These are phyloP conservation scores for Neopipo cinnamomea DNA, from an alignment of 2,113 vertebrate genomes.

Conservation along the genomic window DNA sequence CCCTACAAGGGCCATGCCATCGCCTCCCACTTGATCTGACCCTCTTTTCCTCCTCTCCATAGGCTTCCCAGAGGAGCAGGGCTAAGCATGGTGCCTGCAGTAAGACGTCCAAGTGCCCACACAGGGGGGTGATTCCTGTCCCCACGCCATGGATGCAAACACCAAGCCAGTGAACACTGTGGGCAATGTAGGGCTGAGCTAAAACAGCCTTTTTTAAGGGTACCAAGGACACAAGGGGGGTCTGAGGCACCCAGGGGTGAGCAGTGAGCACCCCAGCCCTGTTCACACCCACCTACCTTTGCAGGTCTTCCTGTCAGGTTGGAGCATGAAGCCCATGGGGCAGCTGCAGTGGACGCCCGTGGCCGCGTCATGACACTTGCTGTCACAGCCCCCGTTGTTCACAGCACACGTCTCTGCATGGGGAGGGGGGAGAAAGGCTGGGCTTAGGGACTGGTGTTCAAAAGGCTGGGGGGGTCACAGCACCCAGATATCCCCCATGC, in stretches of 20 bases:
- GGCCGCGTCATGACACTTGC: constrained; percentile 93
- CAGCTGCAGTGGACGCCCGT: constrained; percentile 96
- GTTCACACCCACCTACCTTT: constrained; percentile 79
- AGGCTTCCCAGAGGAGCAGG: background rate
- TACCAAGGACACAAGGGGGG: fast-evolving
- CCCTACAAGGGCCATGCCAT: no score
- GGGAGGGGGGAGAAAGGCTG: background rate
- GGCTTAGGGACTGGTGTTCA: background rate
- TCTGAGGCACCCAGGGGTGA: background rate
- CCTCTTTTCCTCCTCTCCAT: background rate
- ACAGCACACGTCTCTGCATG: constrained; percentile 92
- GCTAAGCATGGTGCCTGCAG: background rate
- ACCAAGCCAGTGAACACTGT: fast-evolving
- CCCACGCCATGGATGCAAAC: background rate
- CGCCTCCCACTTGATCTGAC: background rate
- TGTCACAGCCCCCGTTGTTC: constrained; percentile 97
- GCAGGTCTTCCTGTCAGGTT: constrained; percentile 94
- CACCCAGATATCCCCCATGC: background rate
- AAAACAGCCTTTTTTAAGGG: background rate
- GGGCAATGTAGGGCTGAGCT: fast-evolving
- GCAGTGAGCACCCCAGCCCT: background rate
- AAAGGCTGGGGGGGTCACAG: background rate
- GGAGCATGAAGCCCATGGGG: constrained; percentile 95
- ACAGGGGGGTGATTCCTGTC: fast-evolving
- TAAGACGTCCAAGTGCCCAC: fast-evolving